phyloP scores from a whole-genome alignment of 2,888 invertebrate species.

The Nasonovia ribisnigri region DNA sequence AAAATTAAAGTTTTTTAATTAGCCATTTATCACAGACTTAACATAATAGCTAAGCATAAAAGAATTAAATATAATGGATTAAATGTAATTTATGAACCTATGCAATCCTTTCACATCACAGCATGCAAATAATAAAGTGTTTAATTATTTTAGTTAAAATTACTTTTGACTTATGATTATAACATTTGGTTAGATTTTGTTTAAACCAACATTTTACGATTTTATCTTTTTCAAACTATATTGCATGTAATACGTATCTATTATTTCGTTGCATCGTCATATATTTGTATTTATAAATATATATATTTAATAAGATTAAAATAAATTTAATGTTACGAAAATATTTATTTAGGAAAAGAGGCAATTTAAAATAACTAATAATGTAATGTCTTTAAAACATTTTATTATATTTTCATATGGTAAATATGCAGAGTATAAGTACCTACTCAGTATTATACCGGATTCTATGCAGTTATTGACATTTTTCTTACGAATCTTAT shows the following conservation, averaged over 20 bases:
- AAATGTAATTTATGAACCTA: neutral
- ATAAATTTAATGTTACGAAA: neutral
- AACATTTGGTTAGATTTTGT: neutral
- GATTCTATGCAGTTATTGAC: no score
- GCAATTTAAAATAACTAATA: neutral
- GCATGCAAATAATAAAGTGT: neutral
- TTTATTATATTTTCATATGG: neutral
- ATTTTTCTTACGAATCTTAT: neutral
- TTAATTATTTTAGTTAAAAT: neutral
- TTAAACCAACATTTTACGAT: neutral
- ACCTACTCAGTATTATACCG: neutral
- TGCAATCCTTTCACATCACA: neutral
- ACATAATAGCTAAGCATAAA: neutral
- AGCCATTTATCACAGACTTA: neutral
- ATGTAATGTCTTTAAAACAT: neutral
- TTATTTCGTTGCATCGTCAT: neutral
- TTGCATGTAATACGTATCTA: neutral
- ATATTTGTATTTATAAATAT: neutral
- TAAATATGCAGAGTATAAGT: neutral
- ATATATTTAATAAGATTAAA: neutral
- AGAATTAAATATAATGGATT: neutral
- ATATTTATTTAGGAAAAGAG: neutral
- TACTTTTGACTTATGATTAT: neutral
- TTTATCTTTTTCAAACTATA: neutral
- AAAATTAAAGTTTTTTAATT: conserved; percentile 23